Evolutionary conservation across 1,140 invertebrate species (phyloP), one percentile per base, ranked within the genome.

Genomic region (Branchinecta lindahli): DNA sequence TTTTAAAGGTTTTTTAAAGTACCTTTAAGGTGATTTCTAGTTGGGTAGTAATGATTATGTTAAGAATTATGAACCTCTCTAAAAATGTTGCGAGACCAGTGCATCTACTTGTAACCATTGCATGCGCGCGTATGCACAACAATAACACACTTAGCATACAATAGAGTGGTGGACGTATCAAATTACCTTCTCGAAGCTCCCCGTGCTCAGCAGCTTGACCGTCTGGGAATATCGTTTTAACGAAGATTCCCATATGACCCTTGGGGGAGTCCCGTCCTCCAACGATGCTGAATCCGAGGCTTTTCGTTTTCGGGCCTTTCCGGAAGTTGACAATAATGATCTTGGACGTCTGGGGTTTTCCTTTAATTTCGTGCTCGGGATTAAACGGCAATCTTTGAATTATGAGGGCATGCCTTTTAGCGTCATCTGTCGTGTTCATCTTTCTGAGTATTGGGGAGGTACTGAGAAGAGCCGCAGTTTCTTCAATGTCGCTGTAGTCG

Each of bases 251-350:
- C 80, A 89, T 85, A 68, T 82, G 81, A 0, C 87, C 87, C 69
- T 84, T 82, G 0, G 87, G 84, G 6, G 86, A 87, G 75, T 89
- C 87, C 66, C 81, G 82, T 5, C 87, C 88, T 3, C 87, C 88
- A 12, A 89, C 87, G 68, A 89, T 86, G 72, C 85, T 88, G 77
- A 89, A 89, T 0, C 88, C 87, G 0, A 89, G 77, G 66, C 84
- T 85, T 66, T 86, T 87, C 47, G 83, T 84, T 7, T 84, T 83
- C 7, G 81, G 79, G 0, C 86, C 86, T 75, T 88, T 88, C 70
- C 84, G 80, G 69, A 87, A 86, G 0, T 79, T 80, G 8, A 83
- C 77, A 7, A 79, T 81, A 47, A 76, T 71, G 47, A 75, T 20
- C 18, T 20, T 61, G 2, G 52, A 61, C 2, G 52, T 61, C 18